Base-by-base conservation (phyloP, 1,140 invertebrate species). In the Ericerus pela region DNA sequence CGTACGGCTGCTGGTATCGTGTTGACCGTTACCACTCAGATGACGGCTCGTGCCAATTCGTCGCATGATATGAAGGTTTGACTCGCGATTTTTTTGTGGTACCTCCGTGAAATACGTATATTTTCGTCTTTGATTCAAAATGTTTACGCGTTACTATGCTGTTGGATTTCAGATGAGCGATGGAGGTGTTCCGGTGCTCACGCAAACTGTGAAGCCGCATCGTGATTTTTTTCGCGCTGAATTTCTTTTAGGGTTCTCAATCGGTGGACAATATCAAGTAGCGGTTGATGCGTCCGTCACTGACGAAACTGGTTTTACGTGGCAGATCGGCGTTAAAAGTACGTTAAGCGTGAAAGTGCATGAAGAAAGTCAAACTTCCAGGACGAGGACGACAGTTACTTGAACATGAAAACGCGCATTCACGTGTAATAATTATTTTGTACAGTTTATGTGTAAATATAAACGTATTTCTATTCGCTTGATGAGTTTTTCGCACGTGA, bases 211-310 rank as follows among this genome's bases (percentile, higher is more conserved):
- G 0, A 76, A 76, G 47, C 84, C 84, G 18, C 82, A 85, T 65
- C 77, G 83, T 26, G 85, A 88, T 61, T 88, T 88, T 64, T 86
- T 88, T 61, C 79, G 81, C 2, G 80, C 81, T 14, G 82, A 84
- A 63, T 88, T 88, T 68, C 68, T 88, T 2, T 65, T 77, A 16
- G 56, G 53, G 67, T 74, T 70, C 57, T 70, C 67, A 3, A 54
- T 62, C 14, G 73, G 75, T 52, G 77, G 76, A 26, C 73, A 79
- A 52, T 77, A 78, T 62, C 72, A 75, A 60, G 75, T 86, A 0
- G 76, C 75, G n/a, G 72, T 69, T n/a, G 80, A 81, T 62, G 81
- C 82, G 16, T 76, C 79, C 36, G 76, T 88, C 36, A 68, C 85
- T 2, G 85, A 89, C 66, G 76, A 81, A 60, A 73, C 74, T 60